Evolutionary conservation across 2,797 vertebrate species (phyloP), one percentile per base, ranked within the genome.

Genomic region (Neomorphus geoffroyi): DNA sequence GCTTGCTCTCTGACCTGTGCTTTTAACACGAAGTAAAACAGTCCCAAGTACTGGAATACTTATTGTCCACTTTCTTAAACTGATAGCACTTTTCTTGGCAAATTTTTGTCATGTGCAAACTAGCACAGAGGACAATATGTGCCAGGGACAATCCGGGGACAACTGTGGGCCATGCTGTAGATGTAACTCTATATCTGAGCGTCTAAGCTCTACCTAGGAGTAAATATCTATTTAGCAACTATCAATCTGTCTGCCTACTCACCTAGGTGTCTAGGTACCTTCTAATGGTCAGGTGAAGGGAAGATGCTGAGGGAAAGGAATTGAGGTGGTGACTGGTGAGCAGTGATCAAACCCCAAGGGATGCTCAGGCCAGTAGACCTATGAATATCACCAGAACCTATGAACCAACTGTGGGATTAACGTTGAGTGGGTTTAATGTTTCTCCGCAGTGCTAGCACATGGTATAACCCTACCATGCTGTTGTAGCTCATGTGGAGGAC

Each of bases 81-180:
- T 10, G 18, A 21, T 28, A 10, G 8, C 7, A 33, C 22, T 7
- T 16, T 73, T 64, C 45, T 54, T 64, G 23, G 7, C n/a, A 66
- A 65, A 28, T 17, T 41, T 86, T 61, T 57, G 32, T 71, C 8
- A 9, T 41, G 15, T 35, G 18, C 30, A n/a, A 37, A 32, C 16
- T 13, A 22, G 12, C 18, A 32, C 0, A 41, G 57, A 58, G 21
- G 27, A 35, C 33, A 45, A 13, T 2, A 1, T 2, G 2, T 18
- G 33, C 9, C 24, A 32, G 24, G 8, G 27, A 37, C 21, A 70
- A 41, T 23, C 32, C 35, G 43, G 39, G 33, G 30, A 37, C 19
- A 83, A 10, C 11, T 37, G 8, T 41, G 43, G 48, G n/a, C 23
- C 2, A 10, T 10, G 30, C 7, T 26, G 21, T 18, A 67, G 71